Evolutionary conservation across 1,140 invertebrate species (phyloP), one percentile per base, ranked within the genome.

Genomic region (Tetraneura akinire): DNA sequence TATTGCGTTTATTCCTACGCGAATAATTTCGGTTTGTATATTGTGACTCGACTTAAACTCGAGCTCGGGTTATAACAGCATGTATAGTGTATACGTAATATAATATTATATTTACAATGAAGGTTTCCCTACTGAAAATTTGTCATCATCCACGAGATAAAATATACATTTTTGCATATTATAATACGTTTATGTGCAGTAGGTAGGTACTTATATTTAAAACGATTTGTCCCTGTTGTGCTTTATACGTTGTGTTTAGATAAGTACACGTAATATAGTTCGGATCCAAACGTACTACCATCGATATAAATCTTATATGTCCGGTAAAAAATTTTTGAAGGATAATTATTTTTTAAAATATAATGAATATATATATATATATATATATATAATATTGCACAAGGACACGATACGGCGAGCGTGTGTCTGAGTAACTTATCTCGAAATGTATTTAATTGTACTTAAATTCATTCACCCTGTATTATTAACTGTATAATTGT

Each of bases 1-100:
- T n/a, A n/a, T 68, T 47, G 64, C 21, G 37, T 49, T n/a, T n/a
- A 49, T 21, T 70, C 66, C 66, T 49, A 49, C 45, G 47, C 26
- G 16, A 49, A 51, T n/a, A n/a, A n/a, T 29, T 51, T 71, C 16
- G 26, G 47, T 29, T 71, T 71, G 23, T 64, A 64, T 64, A 64
- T n/a, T 42, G 45, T 16, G 26, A 10, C 6, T 23, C 10, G 23
- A 62, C 51, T 71, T 71, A n/a, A 71, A 47, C 66, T 68, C 13
- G 6, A 51, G 23, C 47, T 1, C 9, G 11, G 23, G 11, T 47
- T 47, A n/a, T n/a, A n/a, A n/a, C n/a, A 47, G 51, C 14, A 14
- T 53, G n/a, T n/a, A n/a, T n/a, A n/a, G n/a, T n/a, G n/a, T n/a
- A n/a, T n/a, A n/a, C n/a, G n/a, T n/a, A n/a, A n/a, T n/a, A n/a